Percentiles rank a stretch among this genome's conserved stretches.
These are phyloP conservation scores for Corythornis cristatus DNA, from an alignment of 2,113 vertebrate genomes.

Conservation along the genomic window DNA sequence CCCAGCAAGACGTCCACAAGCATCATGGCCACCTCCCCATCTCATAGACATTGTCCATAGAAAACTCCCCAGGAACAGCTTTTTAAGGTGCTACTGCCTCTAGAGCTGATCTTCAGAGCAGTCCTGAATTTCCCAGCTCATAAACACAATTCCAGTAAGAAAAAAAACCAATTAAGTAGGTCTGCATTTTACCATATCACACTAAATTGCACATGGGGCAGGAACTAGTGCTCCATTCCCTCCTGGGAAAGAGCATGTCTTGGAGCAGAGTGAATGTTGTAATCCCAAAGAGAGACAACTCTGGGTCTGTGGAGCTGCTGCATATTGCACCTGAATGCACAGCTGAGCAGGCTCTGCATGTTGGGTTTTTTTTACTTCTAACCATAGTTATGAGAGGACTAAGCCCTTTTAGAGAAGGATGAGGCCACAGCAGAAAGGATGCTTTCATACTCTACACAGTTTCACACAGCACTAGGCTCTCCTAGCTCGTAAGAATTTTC, in stretches of 20 bases:
- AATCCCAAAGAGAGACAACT: background rate
- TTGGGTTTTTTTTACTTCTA: background rate
- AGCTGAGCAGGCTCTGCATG: background rate
- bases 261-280: background rate
- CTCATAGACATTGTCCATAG: background rate
- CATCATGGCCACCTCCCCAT: background rate
- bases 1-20: background rate
- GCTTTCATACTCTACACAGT: background rate
- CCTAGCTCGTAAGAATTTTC: background rate
- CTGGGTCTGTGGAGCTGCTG: background rate
- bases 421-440: background rate
- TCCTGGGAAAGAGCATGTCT: background rate
- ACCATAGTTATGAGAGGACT: background rate
- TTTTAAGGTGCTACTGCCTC: background rate
- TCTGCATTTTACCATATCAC: background rate
- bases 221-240: background rate
- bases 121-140: background rate
- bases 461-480: background rate
- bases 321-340: background rate
- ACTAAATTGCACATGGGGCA: background rate
- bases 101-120: background rate
- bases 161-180: background rate
- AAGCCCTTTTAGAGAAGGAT: background rate
- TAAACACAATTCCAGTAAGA: background rate
- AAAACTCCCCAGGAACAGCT: fast-evolving